Evolutionary conservation across 1,140 invertebrate species (phyloP).

Genomic region (Aphelinus certus): DNA sequence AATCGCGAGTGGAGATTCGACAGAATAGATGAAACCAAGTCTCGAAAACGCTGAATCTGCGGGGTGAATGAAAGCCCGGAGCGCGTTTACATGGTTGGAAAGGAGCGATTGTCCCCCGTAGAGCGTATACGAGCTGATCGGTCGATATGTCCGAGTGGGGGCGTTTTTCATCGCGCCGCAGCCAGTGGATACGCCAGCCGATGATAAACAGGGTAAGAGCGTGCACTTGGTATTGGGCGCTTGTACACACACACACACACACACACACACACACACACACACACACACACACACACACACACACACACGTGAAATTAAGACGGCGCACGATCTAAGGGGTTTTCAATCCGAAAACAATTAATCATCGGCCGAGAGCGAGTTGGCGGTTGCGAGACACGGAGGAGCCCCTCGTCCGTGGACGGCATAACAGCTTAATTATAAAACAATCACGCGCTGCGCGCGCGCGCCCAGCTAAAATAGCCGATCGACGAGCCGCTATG

Average conservation of each 20-base stretch:
- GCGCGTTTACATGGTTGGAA: constrained; percentile 9
- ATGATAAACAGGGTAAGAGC: no score
- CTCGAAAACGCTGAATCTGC: neutral
- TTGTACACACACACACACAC: neutral
- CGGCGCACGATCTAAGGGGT: constrained; percentile 51
- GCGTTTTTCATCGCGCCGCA: constrained; percentile 15
- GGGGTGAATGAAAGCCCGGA: neutral
- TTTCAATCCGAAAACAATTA: constrained; percentile 67
- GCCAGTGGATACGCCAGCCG: no score
- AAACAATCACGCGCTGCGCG: constrained; percentile 63
- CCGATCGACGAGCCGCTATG: constrained; percentile 51
- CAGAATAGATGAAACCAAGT: constrained; percentile 7
- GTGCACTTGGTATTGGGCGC: no score
- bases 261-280: neutral
- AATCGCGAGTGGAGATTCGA: neutral
- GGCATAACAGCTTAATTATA: constrained; percentile 64
- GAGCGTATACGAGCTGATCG: neutral
- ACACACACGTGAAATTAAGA: constrained; percentile 56
- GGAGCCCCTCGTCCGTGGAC: constrained; percentile 27
- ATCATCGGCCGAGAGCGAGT: constrained; percentile 49
- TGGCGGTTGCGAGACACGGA: neutral
- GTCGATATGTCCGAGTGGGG: constrained; percentile 19
- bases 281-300: neutral
- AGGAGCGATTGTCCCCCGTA: constrained; percentile 13
- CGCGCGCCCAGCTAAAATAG: constrained; percentile 26